Evolutionary conservation across 2,888 invertebrate genomes (phyloP).

Genomic region (Cryptops parisi): DNA sequence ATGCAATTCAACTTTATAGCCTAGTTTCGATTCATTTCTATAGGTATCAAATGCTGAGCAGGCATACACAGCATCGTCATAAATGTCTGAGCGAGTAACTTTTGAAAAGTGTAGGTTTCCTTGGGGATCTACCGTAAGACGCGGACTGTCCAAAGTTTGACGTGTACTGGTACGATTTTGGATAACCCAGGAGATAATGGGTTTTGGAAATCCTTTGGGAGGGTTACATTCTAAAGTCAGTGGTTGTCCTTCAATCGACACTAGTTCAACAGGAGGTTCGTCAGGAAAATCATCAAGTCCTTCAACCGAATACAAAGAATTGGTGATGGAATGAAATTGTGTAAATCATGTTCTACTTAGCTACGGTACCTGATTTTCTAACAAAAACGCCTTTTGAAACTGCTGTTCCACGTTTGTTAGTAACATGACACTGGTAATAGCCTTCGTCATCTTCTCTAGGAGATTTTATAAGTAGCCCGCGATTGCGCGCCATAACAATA

Average conservation of each 20-base stretch:
- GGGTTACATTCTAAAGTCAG: slow-evolving; percentile 79
- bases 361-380: slow-evolving; percentile 54
- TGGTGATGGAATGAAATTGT: too few relatives aligned
- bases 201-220: slow-evolving; percentile 92
- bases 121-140: slow-evolving; percentile 91
- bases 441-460: slow-evolving; percentile 77
- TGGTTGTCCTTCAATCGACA: slow-evolving; percentile 72
- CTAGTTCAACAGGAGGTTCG: slow-evolving; percentile 39
- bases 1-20: slow-evolving; percentile 59
- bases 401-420: slow-evolving; percentile 83
- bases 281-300: slow-evolving; percentile 33
- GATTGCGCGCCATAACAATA: slow-evolving; percentile 82
- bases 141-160: slow-evolving; percentile 76
- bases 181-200: slow-evolving; percentile 87
- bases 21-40: slow-evolving; percentile 75
- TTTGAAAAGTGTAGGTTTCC: slow-evolving; percentile 97
- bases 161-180: slow-evolving; percentile 62
- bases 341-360: too few relatives aligned
- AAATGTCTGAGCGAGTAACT: slow-evolving; percentile 67
- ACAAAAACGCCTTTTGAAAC: slow-evolving; percentile 93
- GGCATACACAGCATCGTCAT: slow-evolving; percentile 72
- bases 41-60: slow-evolving; percentile 89
- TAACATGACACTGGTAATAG: slow-evolving; percentile 89
- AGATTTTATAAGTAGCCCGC: slow-evolving; percentile 76
- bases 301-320: slow-evolving; percentile 8